Evolutionary conservation across 2,797 vertebrate species (phyloP), one percentile per base, ranked within the genome.

Genomic region (Melanotaenia nigrans): DNA sequence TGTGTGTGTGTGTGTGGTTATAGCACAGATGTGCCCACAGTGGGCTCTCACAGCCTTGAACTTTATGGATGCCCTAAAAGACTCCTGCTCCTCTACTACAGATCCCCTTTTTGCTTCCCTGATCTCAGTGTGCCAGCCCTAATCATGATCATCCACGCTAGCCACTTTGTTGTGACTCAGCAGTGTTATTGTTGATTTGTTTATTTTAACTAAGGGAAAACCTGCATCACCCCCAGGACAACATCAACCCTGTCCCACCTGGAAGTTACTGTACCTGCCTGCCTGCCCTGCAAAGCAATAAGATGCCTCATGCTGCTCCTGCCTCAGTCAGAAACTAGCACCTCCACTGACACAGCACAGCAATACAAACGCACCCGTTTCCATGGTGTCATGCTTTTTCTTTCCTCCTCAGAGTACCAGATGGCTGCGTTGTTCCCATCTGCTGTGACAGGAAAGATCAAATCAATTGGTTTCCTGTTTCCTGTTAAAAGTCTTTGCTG

Each of bases 261-360:
- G 73, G 57, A 63, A 65, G 36, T 55, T 45, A 36, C 11, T 18
- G 56, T 54, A 65, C 45, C 54, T 20, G 22, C 24, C 51, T 45
- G 36, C 69, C 64, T 63, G 42, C 71, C 67, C 61, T 61, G 76
- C 75, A 65, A 76, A 89, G 91, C 90, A 92, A 92, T 91, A 91
- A 89, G 67, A 68, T 38, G 32, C 63, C 54, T 69, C 73, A 60
- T 66, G 69, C 77, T 49, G 54, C 38, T 45, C 30, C 64, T 18
- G 35, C 56, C 53, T 40, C 62, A 36, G 35, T 5, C 40, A 51
- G 20, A n/a, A 5, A 45, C n/a, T 1, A 30, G 10, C 40, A 20
- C 38, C 55, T 47, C 38, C 51, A 1, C 35, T 9, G 61, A 25
- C 68, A 42, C 68, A 56, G 12, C 0, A 74, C 59, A 79, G 77